Conservation (phyloP, 2,797 vertebrate genomes). For the Lemur catta region DNA sequence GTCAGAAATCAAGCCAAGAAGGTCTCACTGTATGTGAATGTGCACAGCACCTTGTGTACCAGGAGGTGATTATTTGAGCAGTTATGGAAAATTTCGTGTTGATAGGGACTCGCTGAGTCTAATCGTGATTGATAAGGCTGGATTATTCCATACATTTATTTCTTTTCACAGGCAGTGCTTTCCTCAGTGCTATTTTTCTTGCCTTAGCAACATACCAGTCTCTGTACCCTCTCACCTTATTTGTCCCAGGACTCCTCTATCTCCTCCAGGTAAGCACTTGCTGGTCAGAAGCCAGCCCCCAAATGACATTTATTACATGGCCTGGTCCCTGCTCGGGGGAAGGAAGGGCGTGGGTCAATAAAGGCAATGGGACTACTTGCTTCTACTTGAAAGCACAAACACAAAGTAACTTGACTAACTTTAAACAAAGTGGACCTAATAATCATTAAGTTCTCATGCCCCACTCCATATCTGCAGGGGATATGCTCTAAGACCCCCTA, state of each 20-base stretch:
- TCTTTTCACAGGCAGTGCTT: conserved; percentile 89
- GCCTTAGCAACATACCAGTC: conserved; percentile 97
- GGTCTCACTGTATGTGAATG: neutral
- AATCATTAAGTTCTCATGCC: neutral
- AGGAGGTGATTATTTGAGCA: conserved; percentile 21
- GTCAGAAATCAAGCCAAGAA: neutral
- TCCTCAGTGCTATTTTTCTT: conserved; percentile 96
- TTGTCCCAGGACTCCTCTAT: conserved; percentile 93
- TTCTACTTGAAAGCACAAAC: conserved; percentile 38
- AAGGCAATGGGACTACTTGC: neutral
- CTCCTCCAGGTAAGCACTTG: conserved; percentile 90
- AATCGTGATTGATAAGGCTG: neutral
- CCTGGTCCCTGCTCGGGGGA: neutral
- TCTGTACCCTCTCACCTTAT: conserved; percentile 94
- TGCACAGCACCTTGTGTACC: neutral
- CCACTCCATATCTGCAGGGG: neutral
- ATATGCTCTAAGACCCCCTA: neutral
- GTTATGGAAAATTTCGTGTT: conserved; percentile 10
- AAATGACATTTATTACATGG: conserved; percentile 12
- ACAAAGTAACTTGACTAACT: conserved; percentile 14
- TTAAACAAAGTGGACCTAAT: conserved; percentile 10
- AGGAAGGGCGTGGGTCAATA: neutral
- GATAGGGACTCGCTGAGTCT: neutral
- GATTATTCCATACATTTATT: conserved; percentile 49
- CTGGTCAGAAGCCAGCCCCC: conserved; percentile 45